Conservation (phyloP, 2,113 vertebrate species). For the Piaya cayana region DNA sequence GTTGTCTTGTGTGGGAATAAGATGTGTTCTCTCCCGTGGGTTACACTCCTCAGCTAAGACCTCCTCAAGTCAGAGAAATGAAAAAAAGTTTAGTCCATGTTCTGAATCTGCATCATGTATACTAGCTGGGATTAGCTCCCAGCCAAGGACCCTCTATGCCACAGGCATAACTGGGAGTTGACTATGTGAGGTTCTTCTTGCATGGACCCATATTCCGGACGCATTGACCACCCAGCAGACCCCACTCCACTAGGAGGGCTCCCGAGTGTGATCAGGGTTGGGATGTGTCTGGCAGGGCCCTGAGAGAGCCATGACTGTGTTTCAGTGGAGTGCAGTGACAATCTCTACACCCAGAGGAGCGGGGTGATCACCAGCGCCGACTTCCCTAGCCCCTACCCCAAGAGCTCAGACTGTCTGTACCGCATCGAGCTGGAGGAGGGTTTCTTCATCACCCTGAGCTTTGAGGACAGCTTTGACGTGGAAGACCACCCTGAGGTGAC, state of each 20-base stretch:
- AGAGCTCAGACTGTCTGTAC: constrained; percentile 90
- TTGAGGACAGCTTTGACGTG: constrained; percentile 88
- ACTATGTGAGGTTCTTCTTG: not conserved
- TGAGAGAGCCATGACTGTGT: constrained; percentile 11
- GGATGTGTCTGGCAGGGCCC: not conserved
- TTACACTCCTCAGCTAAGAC: not conserved
- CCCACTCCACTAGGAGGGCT: not conserved
- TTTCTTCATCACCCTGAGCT: constrained; percentile 85
- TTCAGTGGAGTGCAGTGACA: constrained; percentile 92
- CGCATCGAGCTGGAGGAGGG: constrained; percentile 87
- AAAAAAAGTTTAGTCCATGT: not conserved
- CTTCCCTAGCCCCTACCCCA: constrained; percentile 90
- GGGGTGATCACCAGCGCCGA: constrained; percentile 85
- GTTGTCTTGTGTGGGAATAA: not conserved
- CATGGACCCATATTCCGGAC: not conserved
- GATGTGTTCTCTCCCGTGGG: not conserved
- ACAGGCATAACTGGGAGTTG: not conserved
- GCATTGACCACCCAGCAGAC: not conserved
- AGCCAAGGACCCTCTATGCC: not conserved
- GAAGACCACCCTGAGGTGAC: constrained; percentile 91
- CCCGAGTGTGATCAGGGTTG: not conserved
- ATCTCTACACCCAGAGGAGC: constrained; percentile 84
- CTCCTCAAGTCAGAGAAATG: not conserved
- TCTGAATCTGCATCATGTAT: not conserved
- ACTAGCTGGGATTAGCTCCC: not conserved